Evolutionary conservation across 2,888 invertebrate genomes (phyloP).

Genomic region (Maniola hyperantus): DNA sequence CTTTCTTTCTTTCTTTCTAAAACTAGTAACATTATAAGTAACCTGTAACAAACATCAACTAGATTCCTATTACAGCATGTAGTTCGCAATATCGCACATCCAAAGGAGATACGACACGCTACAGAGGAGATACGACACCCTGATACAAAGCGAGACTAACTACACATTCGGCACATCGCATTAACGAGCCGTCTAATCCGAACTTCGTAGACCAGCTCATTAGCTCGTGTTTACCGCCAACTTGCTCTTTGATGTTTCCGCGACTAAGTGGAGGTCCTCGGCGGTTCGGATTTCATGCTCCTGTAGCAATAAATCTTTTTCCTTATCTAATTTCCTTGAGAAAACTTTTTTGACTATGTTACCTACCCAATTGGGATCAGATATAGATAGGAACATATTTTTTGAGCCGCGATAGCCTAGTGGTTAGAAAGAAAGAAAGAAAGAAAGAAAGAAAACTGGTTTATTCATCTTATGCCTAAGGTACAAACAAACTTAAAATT

Average conservation of each 20-base stretch:
- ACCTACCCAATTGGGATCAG: too few species aligned
- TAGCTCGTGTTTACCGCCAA: conserved; percentile 61
- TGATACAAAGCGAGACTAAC: conserved; percentile 20
- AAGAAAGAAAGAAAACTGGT: too few species aligned
- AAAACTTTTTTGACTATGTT: not conserved
- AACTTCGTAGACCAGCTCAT: conserved; percentile 57
- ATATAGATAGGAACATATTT: too few species aligned
- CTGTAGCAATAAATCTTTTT: conserved; percentile 77
- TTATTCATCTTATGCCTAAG: too few species aligned
- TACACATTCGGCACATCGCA: conserved; percentile 43
- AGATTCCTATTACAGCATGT: not conserved
- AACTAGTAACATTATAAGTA: not conserved
- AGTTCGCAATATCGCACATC: not conserved
- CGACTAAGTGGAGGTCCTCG: conserved; percentile 75
- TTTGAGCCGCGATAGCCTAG: too few species aligned
- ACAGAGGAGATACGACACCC: not conserved
- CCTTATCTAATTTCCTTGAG: conserved; percentile 46
- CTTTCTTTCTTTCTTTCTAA: too few species aligned
- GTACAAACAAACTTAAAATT: too few species aligned
- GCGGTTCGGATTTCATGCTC: conserved; percentile 79
- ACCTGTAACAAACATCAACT: too few species aligned
- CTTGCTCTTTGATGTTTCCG: conserved; percentile 43
- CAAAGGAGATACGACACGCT: not conserved
- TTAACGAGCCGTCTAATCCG: conserved; percentile 62
- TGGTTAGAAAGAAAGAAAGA: too few species aligned